Conservation (phyloP, 2,888 invertebrate species). For the Chironomus tentans region DNA sequence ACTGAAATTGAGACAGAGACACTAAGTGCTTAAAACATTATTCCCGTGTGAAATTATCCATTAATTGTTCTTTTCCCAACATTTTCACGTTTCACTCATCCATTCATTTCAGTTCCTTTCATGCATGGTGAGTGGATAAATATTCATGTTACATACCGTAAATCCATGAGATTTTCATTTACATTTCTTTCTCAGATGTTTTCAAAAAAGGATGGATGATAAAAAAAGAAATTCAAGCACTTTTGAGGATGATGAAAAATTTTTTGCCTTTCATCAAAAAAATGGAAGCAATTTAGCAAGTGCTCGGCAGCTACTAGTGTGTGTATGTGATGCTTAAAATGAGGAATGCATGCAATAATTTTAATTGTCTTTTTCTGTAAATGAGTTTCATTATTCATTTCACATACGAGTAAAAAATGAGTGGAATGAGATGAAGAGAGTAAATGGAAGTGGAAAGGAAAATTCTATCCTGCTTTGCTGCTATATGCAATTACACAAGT, state of each 20-base stretch:
- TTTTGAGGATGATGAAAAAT: background rate
- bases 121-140: background rate
- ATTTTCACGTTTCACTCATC: background rate
- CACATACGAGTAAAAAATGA: background rate
- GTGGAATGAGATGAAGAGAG: background rate
- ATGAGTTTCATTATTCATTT: constrained; percentile 14
- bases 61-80: too few species aligned
- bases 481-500: too few species aligned
- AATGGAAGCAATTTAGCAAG: constrained; percentile 2
- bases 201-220: background rate
- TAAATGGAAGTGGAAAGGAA: background rate
- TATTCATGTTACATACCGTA: background rate
- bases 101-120: background rate
- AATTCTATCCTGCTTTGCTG: too few species aligned
- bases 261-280: background rate
- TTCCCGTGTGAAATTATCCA: too few species aligned
- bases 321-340: too few species aligned
- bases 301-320: background rate
- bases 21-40: too few species aligned
- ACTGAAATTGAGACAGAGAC: too few species aligned
- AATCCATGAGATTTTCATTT: background rate
- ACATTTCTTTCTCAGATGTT: background rate
- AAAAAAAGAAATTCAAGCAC: background rate
- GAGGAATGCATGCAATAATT: constrained; percentile 1
- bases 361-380: constrained; percentile 12